Base-by-base conservation (phyloP, 2,888 invertebrate species). In the Drosophila antonietae region DNA sequence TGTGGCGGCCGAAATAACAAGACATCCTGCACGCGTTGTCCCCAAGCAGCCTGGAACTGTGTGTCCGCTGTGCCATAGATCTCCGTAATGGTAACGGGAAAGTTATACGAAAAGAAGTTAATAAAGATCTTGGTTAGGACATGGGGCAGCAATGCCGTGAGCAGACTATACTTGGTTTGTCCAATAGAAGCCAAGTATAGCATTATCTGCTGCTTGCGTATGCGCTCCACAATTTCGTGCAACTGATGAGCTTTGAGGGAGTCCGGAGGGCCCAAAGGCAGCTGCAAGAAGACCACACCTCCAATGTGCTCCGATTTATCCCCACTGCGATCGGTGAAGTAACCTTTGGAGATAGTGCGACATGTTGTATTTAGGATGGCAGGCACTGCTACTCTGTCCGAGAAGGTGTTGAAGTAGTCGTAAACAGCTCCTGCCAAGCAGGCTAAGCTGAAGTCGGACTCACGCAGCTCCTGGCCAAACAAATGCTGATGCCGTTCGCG, bases 1-100 rank as follows among this genome's bases (percentile, higher is more conserved):
- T 93, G 93, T 3, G 92, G 92, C 6, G 93, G 93, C 10, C 92
- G 74, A 47, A 93, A 93, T 1, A 92, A 86, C 8, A 93, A 57
- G 0, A 93, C 90, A 85, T 93, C 92, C 35, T 91, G 81, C 0
- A 93, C 91, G 0, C 83, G 74, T 61, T 93, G 92, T 0, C 92
- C 92, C 92, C 93, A 93, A 5, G 89, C 62, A 0, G 92, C 89
- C 52, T 90, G 80, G 49, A 92, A 91, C 37, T 91, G 75, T 12
- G 80, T 88, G 0, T 90, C 80, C 1, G 88, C 89, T 14, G 82
- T 83, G 6, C 92, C 92, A 78, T 92, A 89, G 56, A 93, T 91
- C 73, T 93, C 92, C 2, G 93, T 93, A 59, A 93, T 88, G 7
- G 92, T 92, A 4, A 93, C 91, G 3, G 93, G 92, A 72, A 92